Percentiles rank a stretch among this genome's conserved stretches.
Evolutionary conservation across 1,140 invertebrate genomes (phyloP).

Genomic region (Teleogryllus occipitalis): DNA sequence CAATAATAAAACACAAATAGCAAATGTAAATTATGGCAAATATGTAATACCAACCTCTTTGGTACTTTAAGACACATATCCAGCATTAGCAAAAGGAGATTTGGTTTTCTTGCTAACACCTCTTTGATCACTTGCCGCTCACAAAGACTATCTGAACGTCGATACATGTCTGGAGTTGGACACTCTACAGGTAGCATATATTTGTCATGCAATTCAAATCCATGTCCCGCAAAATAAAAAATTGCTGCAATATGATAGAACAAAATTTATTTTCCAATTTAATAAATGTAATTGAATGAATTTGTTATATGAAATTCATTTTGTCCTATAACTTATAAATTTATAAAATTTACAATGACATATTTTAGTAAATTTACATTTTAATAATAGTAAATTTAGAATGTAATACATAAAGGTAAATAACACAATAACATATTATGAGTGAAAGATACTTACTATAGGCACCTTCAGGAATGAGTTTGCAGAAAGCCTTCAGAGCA

Average conservation of each 20-base stretch:
- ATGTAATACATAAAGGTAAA: background rate
- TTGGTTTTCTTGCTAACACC: slow-evolving; percentile 32
- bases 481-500: slow-evolving; percentile 31
- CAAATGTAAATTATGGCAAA: no score
- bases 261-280: background rate
- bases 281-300: background rate
- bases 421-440: background rate
- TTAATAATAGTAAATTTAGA: no score
- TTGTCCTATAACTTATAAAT: no score
- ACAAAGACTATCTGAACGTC: slow-evolving; percentile 33
- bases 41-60: slow-evolving; percentile 1
- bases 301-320: no score
- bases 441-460: slow-evolving; percentile 30
- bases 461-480: slow-evolving; percentile 30
- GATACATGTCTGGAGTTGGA: slow-evolving; percentile 28
- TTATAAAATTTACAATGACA: no score
- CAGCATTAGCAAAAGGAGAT: slow-evolving; percentile 34
- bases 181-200: slow-evolving; percentile 36
- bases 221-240: slow-evolving; percentile 38
- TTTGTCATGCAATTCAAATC: slow-evolving; percentile 37
- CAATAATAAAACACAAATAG: no score
- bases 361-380: no score
- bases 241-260: slow-evolving; percentile 28
- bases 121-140: slow-evolving; percentile 34
- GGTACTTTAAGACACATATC: slow-evolving; percentile 36